Evolutionary conservation across 2,797 vertebrate genomes (phyloP), one percentile per base, ranked within the genome.

Genomic region (Anguilla anguilla): DNA sequence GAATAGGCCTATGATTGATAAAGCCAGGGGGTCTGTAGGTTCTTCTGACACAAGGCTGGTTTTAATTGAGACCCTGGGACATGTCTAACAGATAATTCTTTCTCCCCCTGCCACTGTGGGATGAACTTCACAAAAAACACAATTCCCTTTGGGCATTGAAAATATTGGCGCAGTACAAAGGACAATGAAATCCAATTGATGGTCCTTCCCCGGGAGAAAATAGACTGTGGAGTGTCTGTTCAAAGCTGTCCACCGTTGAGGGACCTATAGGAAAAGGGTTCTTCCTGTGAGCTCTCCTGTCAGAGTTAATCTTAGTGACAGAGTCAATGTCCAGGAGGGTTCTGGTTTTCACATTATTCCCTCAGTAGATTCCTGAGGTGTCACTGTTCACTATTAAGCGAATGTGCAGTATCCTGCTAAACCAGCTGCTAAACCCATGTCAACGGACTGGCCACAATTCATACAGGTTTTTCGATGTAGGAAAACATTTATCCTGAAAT

Each of bases 61-160:
- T 69, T 69, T 69, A 69, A 69, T 69, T 69, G 25, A 69, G 67
- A 69, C n/a, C 67, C 31, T 28, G 67, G 67, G 67, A 69, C 67
- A 69, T 28, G 25, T 31, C 67, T 69, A 69, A 31, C n/a, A 31
- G 67, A 35, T 39, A 17, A 4, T 7, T 77, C 13, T 11, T 31
- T 25, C 10, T 35, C n/a, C 11, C 39, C n/a, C 69, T 72, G n/a
- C 22, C 69, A n/a, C 28, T 35, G 31, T 11, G n/a, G 72, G 13
- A 39, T 77, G 72, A 72, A 35, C 31, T 72, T 31, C 31, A 3
- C 31, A 17, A 35, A 39, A 39, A 39, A 77, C 2, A 19, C 72
- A 3, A 31, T 77, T 77, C 72, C 35, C 72, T 77, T 39, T 15
- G 1, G 35, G 11, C 10, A 6, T 31, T 77, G 72, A 77, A 77